A percentile compares a stretch with the other conserved stretches of the same genome.
phyloP scores from a whole-genome alignment of 2,888 invertebrate genomes.

The Drosophila anceps region DNA sequence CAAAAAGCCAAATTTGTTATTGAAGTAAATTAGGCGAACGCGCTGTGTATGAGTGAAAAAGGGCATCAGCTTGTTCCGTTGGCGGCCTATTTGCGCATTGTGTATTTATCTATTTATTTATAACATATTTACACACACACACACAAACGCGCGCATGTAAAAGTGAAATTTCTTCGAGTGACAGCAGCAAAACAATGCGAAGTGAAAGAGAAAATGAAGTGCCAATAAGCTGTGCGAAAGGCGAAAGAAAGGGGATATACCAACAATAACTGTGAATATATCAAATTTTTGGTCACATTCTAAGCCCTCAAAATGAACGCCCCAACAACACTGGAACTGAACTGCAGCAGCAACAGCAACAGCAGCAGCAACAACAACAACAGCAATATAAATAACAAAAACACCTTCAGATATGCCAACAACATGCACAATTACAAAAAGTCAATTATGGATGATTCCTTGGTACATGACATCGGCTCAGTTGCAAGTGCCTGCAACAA shows the following conservation, averaged over 20 bases:
- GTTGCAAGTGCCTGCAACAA: not conserved
- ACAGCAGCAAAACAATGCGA: slow-evolving; percentile 41
- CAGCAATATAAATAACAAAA: slow-evolving; percentile 27
- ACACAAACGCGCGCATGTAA: slow-evolving; percentile 7
- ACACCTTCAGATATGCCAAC: slow-evolving; percentile 55
- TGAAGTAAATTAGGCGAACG: slow-evolving; percentile 32
- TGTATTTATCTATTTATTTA: slow-evolving; percentile 34
- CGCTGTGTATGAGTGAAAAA: slow-evolving; percentile 27
- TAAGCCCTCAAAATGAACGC: slow-evolving; percentile 38
- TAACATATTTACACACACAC: slow-evolving; percentile 15
- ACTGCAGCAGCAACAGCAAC: not conserved
- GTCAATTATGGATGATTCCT: slow-evolving; percentile 43
- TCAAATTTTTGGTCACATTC: slow-evolving; percentile 29
- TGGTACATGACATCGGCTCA: slow-evolving; percentile 18
- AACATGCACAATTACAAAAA: slow-evolving; percentile 41
- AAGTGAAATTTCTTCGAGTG: slow-evolving; percentile 48
- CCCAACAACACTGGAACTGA: slow-evolving; percentile 33
- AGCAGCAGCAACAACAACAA: slow-evolving; percentile 10
- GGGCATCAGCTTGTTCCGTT: slow-evolving; percentile 21
- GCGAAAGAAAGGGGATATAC: slow-evolving; percentile 30
- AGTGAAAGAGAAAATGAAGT: slow-evolving; percentile 52
- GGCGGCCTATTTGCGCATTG: slow-evolving; percentile 32
- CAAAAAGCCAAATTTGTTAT: slow-evolving; percentile 25
- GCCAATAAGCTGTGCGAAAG: slow-evolving; percentile 3
- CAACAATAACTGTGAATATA: slow-evolving; percentile 43